A percentile compares a stretch with the other conserved stretches of the same genome.
Evolutionary conservation across 1,140 invertebrate species (phyloP).

Genomic region (Samia ricini): DNA sequence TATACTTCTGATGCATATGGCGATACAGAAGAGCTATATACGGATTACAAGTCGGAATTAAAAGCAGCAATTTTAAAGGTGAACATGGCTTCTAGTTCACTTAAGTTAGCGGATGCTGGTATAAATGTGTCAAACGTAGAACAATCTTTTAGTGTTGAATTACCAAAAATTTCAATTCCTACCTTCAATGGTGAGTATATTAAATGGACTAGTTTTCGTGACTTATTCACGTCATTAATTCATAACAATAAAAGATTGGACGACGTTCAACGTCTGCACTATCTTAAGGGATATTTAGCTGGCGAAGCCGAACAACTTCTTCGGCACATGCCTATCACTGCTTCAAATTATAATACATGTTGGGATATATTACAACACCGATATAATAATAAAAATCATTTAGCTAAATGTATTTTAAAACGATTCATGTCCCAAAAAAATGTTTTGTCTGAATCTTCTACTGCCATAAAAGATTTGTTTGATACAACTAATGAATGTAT

Average conservation of each 20-base stretch:
- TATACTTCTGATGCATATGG: no score
- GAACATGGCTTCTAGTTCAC: no score
- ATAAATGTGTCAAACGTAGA: no score
- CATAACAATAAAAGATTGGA: slow-evolving; percentile 20
- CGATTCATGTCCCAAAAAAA: neutral
- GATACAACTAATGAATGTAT: slow-evolving; percentile 7
- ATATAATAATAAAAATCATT: neutral
- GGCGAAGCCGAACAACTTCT: slow-evolving; percentile 28
- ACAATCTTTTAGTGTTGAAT: no score
- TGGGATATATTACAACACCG: slow-evolving; percentile 12
- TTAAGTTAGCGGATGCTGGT: no score
- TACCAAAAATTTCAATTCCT: no score
- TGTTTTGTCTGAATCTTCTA: neutral
- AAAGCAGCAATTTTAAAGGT: no score
- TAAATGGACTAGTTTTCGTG: slow-evolving; percentile 25
- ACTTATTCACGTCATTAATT: slow-evolving; percentile 26
- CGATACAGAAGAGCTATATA: no score
- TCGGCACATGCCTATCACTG: slow-evolving; percentile 23
- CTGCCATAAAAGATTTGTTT: neutral
- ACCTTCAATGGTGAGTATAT: no score
- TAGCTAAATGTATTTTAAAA: neutral
- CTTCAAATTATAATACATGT: slow-evolving; percentile 24
- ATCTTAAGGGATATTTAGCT: slow-evolving; percentile 19
- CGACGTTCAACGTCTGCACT: slow-evolving; percentile 27
- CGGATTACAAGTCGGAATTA: no score